Base-by-base conservation (phyloP, 1,140 invertebrate species). In the Drosophila sp. region DNA sequence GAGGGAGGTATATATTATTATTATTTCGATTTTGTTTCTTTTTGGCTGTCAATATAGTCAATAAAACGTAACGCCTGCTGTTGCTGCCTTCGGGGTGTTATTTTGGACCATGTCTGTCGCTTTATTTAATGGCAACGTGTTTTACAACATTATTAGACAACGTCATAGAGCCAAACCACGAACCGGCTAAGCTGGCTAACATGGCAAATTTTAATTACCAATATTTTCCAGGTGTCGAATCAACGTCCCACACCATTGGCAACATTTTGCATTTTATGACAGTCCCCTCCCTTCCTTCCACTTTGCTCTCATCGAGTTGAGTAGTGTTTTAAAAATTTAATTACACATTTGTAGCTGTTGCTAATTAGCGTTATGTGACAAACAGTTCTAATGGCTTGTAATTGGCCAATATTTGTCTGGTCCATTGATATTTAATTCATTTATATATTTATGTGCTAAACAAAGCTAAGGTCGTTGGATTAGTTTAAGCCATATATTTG, bases 131-230 rank as follows among this genome's bases (percentile, higher is more conserved):
- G 73, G 70, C 74, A 86, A 86, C 81, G 70, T 86, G 81, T 86
- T 86, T 86, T 86, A 86, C 81, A 86, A 86, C 81, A 86, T 86
- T 86, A 86, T 84, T 86, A 86, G 80, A 84, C 80, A 84, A 70
- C 76, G 58, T 59, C 66, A 8, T 53, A 41, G 69, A 58, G 18
- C 34, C 64, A 63, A 54, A 41, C 66, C 59, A 66, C 73, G 50
- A 43, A 46, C 32, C 53, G 62, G 21, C 53, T 66, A 48, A 65
- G 48, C 43, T 64, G 64, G 64, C 54, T 58, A 71, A 79, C 75
- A 56, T 78, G 80, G 76, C 80, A 40, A 83, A 84, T 83, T 83
- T 83, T 83, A 83, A 84, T 83, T 83, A 83, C 80, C 80, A 83
- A 83, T 83, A 83, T 83, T 83, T 83, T 83, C 77, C 80, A 84